Base-by-base conservation (phyloP, 2,888 invertebrate species). In the Noctua fimbriata region DNA sequence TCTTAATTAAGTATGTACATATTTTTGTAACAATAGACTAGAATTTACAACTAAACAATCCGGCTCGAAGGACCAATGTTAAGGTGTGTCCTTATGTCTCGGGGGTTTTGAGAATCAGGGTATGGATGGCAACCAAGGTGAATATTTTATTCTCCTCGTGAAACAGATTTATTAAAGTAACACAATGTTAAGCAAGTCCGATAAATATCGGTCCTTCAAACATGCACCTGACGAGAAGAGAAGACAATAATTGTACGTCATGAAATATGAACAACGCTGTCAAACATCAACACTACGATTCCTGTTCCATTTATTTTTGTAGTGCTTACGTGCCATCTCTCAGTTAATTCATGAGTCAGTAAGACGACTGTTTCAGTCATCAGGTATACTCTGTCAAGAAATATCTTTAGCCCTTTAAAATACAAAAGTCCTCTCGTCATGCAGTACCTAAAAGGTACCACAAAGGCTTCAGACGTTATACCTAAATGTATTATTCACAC, bases 401-500 rank as follows among this genome's bases (percentile, higher is more conserved):
- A 36, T 41, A 55, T 55, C 18, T 14, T 69, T 55, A 52, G 32
- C 44, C 10, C 21, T 60, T 82, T 18, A 41, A 21, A 44, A 36
- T 78, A 76, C 36, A 18, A 69, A 36, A 47, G 47, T 36, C 63
- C 12, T 28, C 10, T 49, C 12, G 6, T 47, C 66, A 71, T 1
- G 24, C 32, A 49, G 47, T 66, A 70, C 79, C 52, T 60, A 36
- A 67, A 81, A 67, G 5, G 58, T 18, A 69, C 32, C 55, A 52
- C 66, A 84, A 81, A 67, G 60, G 21, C 47, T 47, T 78, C 78
- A 70, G 44, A 60, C 66, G 60, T 71, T 36, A 80, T 69, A 84
- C 81, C 55, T 80, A 80, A 65, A 66, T 65, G 74, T 65, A 73
- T 84, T 84, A 82, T 73, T 77, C 76, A 76, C 74, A 69, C 28